Evolutionary conservation across 2,797 vertebrate species (phyloP).

Genomic region (Lepus oiostolus): DNA sequence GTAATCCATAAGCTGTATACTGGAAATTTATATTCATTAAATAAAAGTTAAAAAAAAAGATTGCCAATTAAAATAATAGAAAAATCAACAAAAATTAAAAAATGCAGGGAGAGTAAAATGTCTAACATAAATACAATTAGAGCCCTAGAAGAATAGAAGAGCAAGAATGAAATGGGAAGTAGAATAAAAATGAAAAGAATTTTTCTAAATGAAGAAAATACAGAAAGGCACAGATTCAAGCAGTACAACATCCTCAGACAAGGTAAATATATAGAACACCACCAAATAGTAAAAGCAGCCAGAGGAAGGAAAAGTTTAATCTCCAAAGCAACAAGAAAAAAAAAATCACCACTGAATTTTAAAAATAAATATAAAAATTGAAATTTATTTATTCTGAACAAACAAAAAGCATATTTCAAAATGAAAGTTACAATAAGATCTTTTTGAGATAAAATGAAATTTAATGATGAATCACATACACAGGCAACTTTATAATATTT

Average conservation of each 20-base stretch:
- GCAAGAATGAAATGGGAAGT: neutral
- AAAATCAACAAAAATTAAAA: neutral
- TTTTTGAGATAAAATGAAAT: neutral
- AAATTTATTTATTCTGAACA: neutral
- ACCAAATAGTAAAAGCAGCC: neutral
- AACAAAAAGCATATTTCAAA: neutral
- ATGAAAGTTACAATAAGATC: neutral
- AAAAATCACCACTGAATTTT: neutral
- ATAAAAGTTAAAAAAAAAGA: too few species aligned
- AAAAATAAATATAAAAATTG: neutral
- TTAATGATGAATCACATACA: neutral
- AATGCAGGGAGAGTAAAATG: neutral
- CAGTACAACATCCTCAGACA: neutral
- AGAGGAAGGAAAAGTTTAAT: neutral
- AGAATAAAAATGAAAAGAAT: neutral
- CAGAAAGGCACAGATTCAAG: neutral
- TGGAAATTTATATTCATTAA: too few species aligned
- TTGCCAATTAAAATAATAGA: neutral
- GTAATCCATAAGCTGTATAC: too few species aligned
- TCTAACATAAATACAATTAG: neutral
- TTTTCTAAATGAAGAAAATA: neutral
- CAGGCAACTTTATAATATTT: neutral
- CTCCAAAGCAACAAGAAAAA: slow-evolving; percentile 8
- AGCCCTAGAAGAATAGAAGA: neutral
- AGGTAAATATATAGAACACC: neutral